Evolutionary conservation across 2,113 vertebrate genomes (phyloP).

Genomic region (Pedetes capensis): DNA sequence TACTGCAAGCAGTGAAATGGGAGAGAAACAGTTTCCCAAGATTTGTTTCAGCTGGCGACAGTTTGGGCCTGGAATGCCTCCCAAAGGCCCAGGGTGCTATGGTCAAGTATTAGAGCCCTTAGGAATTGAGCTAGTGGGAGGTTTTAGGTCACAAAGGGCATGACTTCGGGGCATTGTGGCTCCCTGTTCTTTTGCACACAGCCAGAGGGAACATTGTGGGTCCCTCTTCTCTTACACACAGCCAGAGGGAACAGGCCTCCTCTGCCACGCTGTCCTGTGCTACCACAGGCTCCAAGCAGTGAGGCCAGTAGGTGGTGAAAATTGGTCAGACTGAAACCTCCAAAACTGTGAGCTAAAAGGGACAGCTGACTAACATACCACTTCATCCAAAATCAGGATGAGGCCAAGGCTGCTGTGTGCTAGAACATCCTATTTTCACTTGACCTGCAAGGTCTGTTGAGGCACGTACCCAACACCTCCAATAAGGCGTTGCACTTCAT

Average conservation of each 20-base stretch:
- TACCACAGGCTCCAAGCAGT: neutral
- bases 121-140: neutral
- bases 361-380: neutral
- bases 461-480: neutral
- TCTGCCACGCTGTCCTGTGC: neutral
- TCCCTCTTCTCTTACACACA: neutral
- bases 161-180: neutral
- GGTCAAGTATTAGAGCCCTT: too few relatives aligned
- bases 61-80: neutral
- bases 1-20: neutral
- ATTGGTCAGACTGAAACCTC: neutral
- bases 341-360: neutral
- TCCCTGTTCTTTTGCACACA: neutral
- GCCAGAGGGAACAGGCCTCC: neutral
- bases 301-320: too few relatives aligned
- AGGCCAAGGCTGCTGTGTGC: neutral
- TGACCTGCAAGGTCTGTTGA: neutral
- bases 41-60: neutral
- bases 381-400: neutral
- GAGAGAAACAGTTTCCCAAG: neutral
- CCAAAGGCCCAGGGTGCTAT: neutral
- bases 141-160: neutral
- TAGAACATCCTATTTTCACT: neutral
- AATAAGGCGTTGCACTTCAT: neutral
- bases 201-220: too few relatives aligned